Base-by-base conservation (phyloP, 1,140 invertebrate species). In the Lordiphosa clarofinis region DNA sequence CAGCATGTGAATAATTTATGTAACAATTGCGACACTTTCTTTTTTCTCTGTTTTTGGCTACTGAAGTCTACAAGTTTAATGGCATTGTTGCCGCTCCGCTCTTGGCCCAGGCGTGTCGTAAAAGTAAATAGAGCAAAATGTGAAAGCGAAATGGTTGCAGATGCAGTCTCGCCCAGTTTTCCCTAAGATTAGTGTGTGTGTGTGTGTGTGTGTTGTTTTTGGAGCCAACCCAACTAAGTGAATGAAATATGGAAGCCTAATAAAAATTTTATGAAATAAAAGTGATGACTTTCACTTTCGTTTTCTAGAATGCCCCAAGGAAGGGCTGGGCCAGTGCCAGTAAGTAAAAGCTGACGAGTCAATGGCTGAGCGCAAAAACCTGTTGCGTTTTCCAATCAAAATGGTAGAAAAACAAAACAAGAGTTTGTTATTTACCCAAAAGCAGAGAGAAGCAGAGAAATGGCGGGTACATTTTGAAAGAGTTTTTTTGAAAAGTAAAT, bases 251-350 rank as follows among this genome's bases (percentile, higher is more conserved):
- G 63, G 68, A 60, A 73, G 68, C 68, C 78, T 84, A 73, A 82
- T 84, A 78, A 84, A 82, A 82, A 62, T 82, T 82, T 61, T 84
- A 82, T 82, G 73, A 82, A 78, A 82, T 82, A 78, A 82, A 82
- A 78, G 76, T 84, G 76, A 82, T 82, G 78, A 84, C 78, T 82
- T 84, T 84, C 72, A 76, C 67, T 82, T 82, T 82, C 56, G 39
- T 50, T 53, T 56, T 72, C 56, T 37, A 7, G 4, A 19, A 9
- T 21, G 12, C 12, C 5, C 8, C 8, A 19, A 39, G 21, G n/a
- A 13, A 52, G 12, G 13, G 38, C 31, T 1, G 4, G 49, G 46
- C 8, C 15, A 48, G 21, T 68, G 36, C 11, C 1, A 3, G 9
- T 53, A 28, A 50, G 12, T 57, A 13, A 19, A 24, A 0, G 12